These are phyloP conservation scores for Semnornis frantzii DNA, from an alignment of 2,113 vertebrate species.

Conservation along the genomic window DNA sequence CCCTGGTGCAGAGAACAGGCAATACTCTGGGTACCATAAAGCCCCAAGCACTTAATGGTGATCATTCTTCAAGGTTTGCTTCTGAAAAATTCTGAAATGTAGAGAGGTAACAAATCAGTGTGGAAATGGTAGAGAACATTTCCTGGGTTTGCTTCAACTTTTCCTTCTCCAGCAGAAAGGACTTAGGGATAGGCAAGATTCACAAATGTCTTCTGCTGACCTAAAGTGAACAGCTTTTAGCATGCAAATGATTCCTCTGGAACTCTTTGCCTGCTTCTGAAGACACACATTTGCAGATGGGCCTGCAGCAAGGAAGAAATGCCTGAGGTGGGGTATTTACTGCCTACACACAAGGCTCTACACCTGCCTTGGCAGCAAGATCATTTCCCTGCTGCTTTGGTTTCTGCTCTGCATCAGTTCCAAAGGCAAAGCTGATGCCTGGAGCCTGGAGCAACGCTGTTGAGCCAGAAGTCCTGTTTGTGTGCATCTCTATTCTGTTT, in stretches of 20 bases:
- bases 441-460: neutral
- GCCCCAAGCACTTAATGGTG: neutral
- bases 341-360: neutral
- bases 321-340: neutral
- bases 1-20: neutral
- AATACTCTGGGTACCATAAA: neutral
- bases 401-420: neutral
- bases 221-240: neutral
- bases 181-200: neutral
- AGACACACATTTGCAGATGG: neutral
- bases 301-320: neutral
- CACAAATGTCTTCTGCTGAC: neutral
- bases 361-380: neutral
- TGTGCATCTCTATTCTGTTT: neutral
- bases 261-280: neutral
- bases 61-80: neutral
- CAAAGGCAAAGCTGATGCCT: neutral
- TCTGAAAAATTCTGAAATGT: neutral
- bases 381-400: neutral
- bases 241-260: neutral
- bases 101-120: neutral
- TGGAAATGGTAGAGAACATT: neutral
- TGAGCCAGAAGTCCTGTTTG: neutral
- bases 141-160: neutral
- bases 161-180: neutral